Evolutionary conservation across 2,113 vertebrate genomes (phyloP).

Genomic region (Pelobates fuscus): DNA sequence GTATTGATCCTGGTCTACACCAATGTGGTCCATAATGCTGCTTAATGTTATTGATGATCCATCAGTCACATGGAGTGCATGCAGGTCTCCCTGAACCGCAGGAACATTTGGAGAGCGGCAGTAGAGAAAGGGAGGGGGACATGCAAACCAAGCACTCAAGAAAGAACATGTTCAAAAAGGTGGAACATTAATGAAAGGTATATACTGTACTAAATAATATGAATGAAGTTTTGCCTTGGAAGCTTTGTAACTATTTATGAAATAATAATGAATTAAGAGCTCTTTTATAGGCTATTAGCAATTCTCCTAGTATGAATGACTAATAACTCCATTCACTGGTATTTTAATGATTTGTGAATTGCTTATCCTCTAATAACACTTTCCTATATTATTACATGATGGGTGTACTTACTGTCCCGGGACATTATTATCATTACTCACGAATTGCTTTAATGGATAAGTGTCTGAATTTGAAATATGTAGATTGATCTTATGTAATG

Average conservation of each 20-base stretch:
- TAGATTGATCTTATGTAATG: no score
- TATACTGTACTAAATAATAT: slow-evolving; percentile 49
- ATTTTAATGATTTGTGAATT: slow-evolving; percentile 20
- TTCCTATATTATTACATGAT: slow-evolving; percentile 14
- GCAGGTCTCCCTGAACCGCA: slow-evolving; percentile 85
- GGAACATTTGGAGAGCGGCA: slow-evolving; percentile 89
- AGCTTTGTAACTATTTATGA: slow-evolving; percentile 79
- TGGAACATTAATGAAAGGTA: slow-evolving; percentile 71
- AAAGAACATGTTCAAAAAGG: slow-evolving; percentile 56
- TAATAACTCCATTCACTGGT: slow-evolving; percentile 19
- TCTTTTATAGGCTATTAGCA: slow-evolving; percentile 72
- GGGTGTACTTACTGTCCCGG: neutral
- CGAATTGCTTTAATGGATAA: slow-evolving; percentile 7
- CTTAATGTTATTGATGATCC: slow-evolving; percentile 98
- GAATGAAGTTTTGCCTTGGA: slow-evolving; percentile 32
- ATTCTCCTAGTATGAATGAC: slow-evolving; percentile 6
- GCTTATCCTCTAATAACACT: neutral
- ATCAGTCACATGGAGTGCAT: slow-evolving; percentile 90
- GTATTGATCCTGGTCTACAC: slow-evolving; percentile 95
- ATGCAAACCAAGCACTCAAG: slow-evolving; percentile 80
- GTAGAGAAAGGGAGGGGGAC: slow-evolving; percentile 81
- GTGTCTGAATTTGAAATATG: neutral
- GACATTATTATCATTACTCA: slow-evolving; percentile 28
- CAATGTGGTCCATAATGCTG: slow-evolving; percentile 86
- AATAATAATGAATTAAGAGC: slow-evolving; percentile 78